Percentiles rank a stretch among this genome's conserved stretches.
Conservation (phyloP, 2,113 vertebrate genomes). For the Andinoacara biseriatus region DNA sequence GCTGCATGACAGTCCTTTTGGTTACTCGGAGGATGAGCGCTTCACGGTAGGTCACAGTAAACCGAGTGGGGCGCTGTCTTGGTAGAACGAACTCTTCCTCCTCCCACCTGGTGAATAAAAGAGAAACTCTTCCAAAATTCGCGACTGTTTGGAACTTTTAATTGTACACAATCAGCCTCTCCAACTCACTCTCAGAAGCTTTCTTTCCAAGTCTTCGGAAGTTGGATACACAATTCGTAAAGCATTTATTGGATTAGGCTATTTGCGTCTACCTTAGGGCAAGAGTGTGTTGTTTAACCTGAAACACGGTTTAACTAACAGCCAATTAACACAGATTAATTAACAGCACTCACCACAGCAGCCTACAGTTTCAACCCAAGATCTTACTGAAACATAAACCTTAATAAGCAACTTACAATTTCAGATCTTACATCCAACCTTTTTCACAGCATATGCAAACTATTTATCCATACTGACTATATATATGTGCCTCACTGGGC, state of each 20-base stretch:
- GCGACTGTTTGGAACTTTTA: constrained; percentile 11
- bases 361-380: not conserved
- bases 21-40: not conserved
- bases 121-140: constrained; percentile 1
- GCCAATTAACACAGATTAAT: not conserved
- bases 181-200: constrained; percentile 22
- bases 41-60: constrained; percentile 46
- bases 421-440: not conserved
- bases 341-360: not conserved
- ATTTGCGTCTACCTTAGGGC: not conserved
- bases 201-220: constrained; percentile 8
- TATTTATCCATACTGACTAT: not conserved
- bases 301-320: not conserved
- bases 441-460: not conserved
- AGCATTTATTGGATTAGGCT: not conserved
- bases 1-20: not conserved
- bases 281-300: no score
- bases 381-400: not conserved
- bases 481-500: constrained; percentile 9
- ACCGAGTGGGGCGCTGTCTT: constrained; percentile 72
- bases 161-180: constrained; percentile 34
- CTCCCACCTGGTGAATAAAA: constrained; percentile 1
- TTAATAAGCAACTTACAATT: constrained; percentile 1
- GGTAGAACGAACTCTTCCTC: constrained; percentile 68
- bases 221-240: not conserved